Base-by-base conservation (phyloP, 1,140 invertebrate genomes). In the Phymastichus coffea region DNA sequence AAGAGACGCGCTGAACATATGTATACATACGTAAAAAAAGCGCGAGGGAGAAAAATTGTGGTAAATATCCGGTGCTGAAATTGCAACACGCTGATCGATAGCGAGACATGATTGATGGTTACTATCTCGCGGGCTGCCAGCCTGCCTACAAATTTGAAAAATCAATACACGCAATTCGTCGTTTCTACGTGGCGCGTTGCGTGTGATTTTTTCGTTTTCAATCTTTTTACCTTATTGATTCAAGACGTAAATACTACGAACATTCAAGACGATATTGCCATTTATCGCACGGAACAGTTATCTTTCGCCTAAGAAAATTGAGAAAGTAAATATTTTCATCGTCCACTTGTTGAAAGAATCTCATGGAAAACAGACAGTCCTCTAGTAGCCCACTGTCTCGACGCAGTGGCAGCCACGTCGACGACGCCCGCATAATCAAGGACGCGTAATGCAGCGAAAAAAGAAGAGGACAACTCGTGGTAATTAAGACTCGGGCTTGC, bases 31-130 rank as follows among this genome's bases (percentile, higher is more conserved):
- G 25, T 9, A 47, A 17, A n/a, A n/a, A n/a, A n/a, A n/a, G n/a
- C n/a, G n/a, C n/a, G n/a, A 47, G 30, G 15, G 7, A 15, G 10
- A 47, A 47, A 15, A 47, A 49, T 49, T 20, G 17, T 17, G 17
- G 35, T 35, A 43, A 33, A 49, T 49, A 49, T 37, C 17, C 30
- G n/a, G 19, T 17, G 14, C 35, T 37, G 49, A 52, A 52, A 52
- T 52, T 23, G 35, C 49, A 52, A 40, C 33, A n/a, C 20, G 17
- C 25, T 40, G 49, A 52, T 38, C 40, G 49, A 52, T 52, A 26
- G 33, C 20, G 33, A 38, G n/a, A 25, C 17, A 38, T 38, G 49
- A 40, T 37, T 52, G 20, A 52, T 52, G 35, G 49, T 14, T 23
- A n/a, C 9, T 25, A 12, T 52, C 35, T n/a, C 20, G 25, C 25